Evolutionary conservation across 2,113 vertebrate genomes (phyloP).

Genomic region (Chaenocephalus aceratus): DNA sequence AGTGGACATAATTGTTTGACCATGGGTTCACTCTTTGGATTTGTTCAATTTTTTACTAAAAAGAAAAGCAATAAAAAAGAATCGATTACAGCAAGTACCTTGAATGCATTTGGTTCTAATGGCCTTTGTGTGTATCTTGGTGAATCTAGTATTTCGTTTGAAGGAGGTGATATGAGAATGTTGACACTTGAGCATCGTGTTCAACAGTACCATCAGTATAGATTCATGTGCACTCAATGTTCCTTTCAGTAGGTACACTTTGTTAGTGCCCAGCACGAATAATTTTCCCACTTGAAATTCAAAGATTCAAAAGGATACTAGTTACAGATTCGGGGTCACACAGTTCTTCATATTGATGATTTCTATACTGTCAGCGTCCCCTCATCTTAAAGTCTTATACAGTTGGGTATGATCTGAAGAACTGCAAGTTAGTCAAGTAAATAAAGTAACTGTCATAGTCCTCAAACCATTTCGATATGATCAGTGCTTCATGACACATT

Average conservation of each 20-base stretch:
- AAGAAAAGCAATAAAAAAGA: conserved; percentile 60
- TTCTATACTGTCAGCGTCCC: background rate
- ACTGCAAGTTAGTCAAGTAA: background rate
- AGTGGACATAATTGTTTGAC: conserved; percentile 43
- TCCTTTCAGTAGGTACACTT: conserved; percentile 22
- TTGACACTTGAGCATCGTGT: conserved; percentile 6
- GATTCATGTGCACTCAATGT: conserved; percentile 28
- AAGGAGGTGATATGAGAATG: conserved; percentile 2
- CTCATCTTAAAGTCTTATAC: background rate
- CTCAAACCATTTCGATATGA: conserved; percentile 4
- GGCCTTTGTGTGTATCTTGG: conserved; percentile 30
- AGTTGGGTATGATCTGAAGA: background rate
- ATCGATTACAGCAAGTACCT: conserved; percentile 55
- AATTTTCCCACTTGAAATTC: background rate
- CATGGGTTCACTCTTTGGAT: conserved; percentile 19
- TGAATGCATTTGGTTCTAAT: conserved; percentile 53
- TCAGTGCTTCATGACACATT: background rate
- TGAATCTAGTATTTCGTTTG: conserved; percentile 14
- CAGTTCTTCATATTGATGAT: background rate
- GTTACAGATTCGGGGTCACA: background rate
- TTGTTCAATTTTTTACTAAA: conserved; percentile 50
- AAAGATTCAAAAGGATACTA: conserved; percentile 10
- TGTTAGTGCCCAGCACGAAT: background rate
- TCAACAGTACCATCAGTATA: conserved; percentile 7
- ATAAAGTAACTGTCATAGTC: background rate